phyloP scores from a whole-genome alignment of 1,140 invertebrate genomes.

The Nasonia vitripennis region DNA sequence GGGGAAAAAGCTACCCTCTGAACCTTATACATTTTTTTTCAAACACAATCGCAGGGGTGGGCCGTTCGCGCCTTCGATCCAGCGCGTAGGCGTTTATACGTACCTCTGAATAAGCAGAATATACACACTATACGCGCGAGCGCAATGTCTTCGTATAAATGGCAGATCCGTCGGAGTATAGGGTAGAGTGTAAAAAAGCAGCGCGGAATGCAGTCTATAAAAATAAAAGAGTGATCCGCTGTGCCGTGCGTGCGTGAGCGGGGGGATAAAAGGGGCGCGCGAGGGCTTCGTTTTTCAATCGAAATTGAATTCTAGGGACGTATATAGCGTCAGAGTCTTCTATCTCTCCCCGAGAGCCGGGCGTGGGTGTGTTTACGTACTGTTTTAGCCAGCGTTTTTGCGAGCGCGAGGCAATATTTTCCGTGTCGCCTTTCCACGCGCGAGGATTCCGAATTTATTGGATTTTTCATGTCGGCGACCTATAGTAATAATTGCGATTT shows the following conservation, averaged over 20 bases:
- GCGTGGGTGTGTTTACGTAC: background rate
- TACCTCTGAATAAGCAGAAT: constrained; percentile 4
- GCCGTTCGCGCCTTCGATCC: background rate
- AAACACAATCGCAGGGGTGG: background rate
- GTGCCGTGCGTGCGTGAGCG: background rate
- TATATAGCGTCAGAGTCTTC: background rate
- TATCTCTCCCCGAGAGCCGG: background rate
- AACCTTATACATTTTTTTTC: background rate
- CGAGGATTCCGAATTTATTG: background rate
- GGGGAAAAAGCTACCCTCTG: background rate
- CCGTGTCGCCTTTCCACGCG: background rate
- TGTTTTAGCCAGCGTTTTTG: background rate
- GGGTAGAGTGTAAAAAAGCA: background rate
- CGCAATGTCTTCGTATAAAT: constrained; percentile 9
- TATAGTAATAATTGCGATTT: too few relatives aligned
- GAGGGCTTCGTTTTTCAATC: constrained; percentile 18
- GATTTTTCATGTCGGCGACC: background rate
- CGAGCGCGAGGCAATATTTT: background rate
- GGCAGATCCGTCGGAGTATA: background rate
- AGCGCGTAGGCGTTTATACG: background rate
- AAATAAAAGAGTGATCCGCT: background rate
- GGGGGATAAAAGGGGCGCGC: constrained; percentile 12
- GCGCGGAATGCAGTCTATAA: constrained; percentile 11
- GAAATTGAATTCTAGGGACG: constrained; percentile 24
- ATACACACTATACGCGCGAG: background rate